These are phyloP conservation scores for Paedocypris sp. DNA, from an alignment of 2,113 vertebrate species.

Conservation along the genomic window DNA sequence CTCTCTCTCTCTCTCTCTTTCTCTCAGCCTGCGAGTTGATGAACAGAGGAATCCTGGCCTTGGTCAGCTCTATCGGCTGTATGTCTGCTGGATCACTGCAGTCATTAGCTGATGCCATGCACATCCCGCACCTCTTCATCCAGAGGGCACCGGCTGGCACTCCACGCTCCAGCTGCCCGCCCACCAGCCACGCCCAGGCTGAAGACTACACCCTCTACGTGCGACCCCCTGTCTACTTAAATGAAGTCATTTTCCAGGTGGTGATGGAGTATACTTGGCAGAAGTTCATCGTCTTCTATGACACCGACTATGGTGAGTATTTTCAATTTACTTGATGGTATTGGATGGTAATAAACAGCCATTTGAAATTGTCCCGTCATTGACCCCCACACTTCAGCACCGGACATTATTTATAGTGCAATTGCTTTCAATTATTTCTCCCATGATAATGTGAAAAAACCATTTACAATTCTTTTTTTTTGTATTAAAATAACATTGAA, in stretches of 20 bases:
- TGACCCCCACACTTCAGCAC: constrained; percentile 5
- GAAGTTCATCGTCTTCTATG: constrained; percentile 97
- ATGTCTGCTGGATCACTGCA: constrained; percentile 90
- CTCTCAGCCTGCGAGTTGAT: constrained; percentile 91
- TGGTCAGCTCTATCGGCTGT: constrained; percentile 95
- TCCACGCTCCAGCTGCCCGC: constrained; percentile 78
- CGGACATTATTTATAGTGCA: too few species aligned
- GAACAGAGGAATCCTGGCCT: constrained; percentile 94
- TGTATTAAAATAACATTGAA: too few species aligned
- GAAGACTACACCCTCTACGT: constrained; percentile 95
- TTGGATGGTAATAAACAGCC: background rate
- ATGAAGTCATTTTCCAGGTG: constrained; percentile 90
- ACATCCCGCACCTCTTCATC: constrained; percentile 96
- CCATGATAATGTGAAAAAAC: too few species aligned
- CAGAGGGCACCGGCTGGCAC: constrained; percentile 79
- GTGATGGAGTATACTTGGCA: constrained; percentile 96
- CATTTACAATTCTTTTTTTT: too few species aligned
- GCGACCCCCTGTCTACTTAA: constrained; percentile 89
- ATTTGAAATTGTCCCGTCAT: background rate
- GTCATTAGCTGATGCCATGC: constrained; percentile 91
- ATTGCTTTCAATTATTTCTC: too few species aligned
- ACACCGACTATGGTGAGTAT: constrained; percentile 78
- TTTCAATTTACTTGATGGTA: background rate
- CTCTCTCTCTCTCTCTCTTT: constrained; percentile 31
- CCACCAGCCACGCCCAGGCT: constrained; percentile 67